phyloP scores from a whole-genome alignment of 2,797 vertebrate genomes.

The Lepus townsendii region DNA sequence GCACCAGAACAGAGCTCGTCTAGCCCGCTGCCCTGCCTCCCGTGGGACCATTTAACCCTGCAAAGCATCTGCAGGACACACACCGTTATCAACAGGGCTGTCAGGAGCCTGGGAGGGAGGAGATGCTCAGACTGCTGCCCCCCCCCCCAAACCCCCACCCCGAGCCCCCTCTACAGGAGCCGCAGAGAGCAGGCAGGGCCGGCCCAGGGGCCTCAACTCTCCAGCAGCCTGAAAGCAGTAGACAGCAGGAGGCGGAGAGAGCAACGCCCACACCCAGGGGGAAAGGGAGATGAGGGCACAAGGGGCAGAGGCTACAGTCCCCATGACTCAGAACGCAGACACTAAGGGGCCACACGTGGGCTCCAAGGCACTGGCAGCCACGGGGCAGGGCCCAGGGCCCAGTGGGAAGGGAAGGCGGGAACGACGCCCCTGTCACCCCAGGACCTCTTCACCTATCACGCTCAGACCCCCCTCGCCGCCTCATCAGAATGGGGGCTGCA shows the following conservation, averaged over 20 bases:
- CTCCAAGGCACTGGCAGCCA: background rate
- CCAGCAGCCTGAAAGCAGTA: background rate
- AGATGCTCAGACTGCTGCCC: conserved; percentile 9
- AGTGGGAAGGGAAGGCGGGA: background rate
- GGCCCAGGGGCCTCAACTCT: background rate
- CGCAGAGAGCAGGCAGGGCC: background rate
- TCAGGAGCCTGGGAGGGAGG: conserved; percentile 17
- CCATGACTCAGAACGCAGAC: background rate
- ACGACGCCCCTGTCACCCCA: background rate
- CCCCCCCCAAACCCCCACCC: conserved; percentile 20
- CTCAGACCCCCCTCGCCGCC: background rate
- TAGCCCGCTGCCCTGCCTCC: conserved; percentile 78
- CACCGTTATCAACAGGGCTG: conserved; percentile 47
- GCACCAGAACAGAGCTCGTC: conserved; percentile 77
- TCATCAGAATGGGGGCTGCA: background rate
- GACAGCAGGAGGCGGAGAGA: background rate
- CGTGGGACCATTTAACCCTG: conserved; percentile 73
- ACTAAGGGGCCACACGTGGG: background rate
- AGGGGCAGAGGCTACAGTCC: background rate
- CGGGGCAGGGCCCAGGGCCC: background rate
- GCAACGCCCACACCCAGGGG: background rate
- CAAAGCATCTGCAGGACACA: conserved; percentile 81
- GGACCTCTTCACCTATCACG: background rate
- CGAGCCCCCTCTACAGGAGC: background rate
- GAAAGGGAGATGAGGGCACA: background rate